Evolutionary conservation across 2,113 vertebrate species (phyloP), one percentile per base, ranked within the genome.

Genomic region (Microcebus murinus): DNA sequence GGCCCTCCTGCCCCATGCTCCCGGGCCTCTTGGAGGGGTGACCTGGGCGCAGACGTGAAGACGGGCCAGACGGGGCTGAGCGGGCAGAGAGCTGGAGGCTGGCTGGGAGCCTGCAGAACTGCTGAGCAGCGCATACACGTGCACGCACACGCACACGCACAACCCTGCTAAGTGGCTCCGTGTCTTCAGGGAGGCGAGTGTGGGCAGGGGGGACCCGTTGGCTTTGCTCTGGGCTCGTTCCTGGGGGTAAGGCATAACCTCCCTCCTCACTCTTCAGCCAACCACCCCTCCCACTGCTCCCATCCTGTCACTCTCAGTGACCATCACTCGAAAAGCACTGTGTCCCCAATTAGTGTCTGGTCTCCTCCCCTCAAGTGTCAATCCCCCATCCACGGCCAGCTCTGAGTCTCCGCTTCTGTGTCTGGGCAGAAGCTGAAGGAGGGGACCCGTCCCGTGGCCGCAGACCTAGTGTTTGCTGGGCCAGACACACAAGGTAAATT

Each of bases 221-320:
- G 34, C 81, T 59, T 80, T 57, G 1, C 52, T 45, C 10, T 27
- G 39, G 27, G 27, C 42, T 48, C 45, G 21, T 73, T 39, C 17
- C 81, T 34, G 7, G 0, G 0, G 59, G 6, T n/a, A 20, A 79
- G 20, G 21, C 6, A 34, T 14, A 25, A 10, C 50, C 31, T 21
- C 42, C 42, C 4, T 34, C 8, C 2, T 23, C 63, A 52, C 8
- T 27, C 67, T 45, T 61, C 17, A 79, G 42, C 31, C 68, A 77
- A 2, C 39, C 5, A 5, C 8, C 15, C 36, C 52, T 29, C 42
- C 42, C 27, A 59, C 48, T 80, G 42, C 11, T 81, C 29, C 50
- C 57, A 34, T n/a, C 57, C 52, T 88, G 61, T 67, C 84, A n/a
- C 5, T 74, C 73, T 65, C 65, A 34, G 65, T 55, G 73, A 71